Conservation (phyloP, 2,797 vertebrate genomes). For the Ptychobarbus kaznakovi region DNA sequence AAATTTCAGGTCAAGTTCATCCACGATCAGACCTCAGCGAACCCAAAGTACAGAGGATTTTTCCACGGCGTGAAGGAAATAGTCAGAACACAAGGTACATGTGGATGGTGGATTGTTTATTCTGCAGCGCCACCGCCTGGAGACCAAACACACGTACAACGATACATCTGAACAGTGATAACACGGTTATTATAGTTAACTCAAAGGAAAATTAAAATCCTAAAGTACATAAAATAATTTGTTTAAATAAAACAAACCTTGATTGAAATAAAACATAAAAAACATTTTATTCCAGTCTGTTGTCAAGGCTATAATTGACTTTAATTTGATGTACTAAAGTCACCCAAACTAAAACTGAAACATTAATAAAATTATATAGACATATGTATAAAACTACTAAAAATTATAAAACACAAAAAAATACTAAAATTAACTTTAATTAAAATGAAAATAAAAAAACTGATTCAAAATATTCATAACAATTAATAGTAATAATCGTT, state of each 20-base stretch:
- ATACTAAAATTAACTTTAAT: background rate
- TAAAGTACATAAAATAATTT: background rate
- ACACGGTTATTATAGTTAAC: too few species aligned
- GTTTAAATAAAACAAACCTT: background rate
- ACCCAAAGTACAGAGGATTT: constrained; percentile 93
- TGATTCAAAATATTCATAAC: background rate
- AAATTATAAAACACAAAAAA: background rate
- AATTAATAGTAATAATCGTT: background rate
- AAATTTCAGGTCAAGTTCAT: constrained; percentile 93
- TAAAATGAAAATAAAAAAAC: background rate
- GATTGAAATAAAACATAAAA: background rate
- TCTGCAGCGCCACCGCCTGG: constrained; percentile 36
- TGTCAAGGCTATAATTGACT: background rate
- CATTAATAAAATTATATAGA: background rate
- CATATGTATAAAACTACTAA: background rate
- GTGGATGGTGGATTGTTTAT: background rate
- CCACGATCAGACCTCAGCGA: constrained; percentile 92
- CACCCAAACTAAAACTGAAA: background rate
- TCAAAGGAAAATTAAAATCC: background rate
- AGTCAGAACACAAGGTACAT: constrained; percentile 84
- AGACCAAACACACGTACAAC: background rate
- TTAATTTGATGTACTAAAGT: background rate
- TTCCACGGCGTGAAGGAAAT: constrained; percentile 95
- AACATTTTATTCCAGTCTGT: background rate
- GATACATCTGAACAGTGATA: background rate